Evolutionary conservation across 1,140 invertebrate genomes (phyloP), one percentile per base, ranked within the genome.

Genomic region (Brachionus plicatilis): DNA sequence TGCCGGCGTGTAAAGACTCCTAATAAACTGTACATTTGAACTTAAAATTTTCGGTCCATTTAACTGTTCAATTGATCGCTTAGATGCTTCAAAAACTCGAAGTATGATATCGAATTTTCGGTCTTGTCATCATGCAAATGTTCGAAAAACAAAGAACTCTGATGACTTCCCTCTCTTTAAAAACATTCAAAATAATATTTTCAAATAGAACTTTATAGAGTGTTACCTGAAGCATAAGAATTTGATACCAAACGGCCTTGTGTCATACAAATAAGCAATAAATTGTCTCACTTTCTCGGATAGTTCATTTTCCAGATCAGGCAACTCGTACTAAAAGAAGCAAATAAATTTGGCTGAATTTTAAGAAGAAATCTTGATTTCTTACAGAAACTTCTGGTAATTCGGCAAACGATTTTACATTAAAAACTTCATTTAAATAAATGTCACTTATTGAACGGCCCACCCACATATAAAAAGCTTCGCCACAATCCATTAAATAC

Each of bases 61-160:
- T 72, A 72, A 17, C 43, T 83, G 9, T 41, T 53, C 43, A 83
- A 29, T 68, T 83, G 82, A 47, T 83, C 82, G n/a, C 41, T 68
- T 37, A 83, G n/a, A 41, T 83, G 53, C 29, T 29, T 96, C 88
- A 99, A 92, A 91, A 99, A 99, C 92, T 99, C 97, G 90, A 96
- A 95, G 90, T 99, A 99, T 86, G 95, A 96, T 89, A 97, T 93
- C 68, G 95, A 93, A 85, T 93, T 94, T 90, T 99, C 96, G 85
- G 94, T 93, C 87, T 96, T 92, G 90, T 99, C 97, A 90, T 99
- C 97, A 29, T 98, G 92, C 86, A 99, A 91, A 86, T 93, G 93
- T 86, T 97, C 94, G 27, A 95, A 93, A 90, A 99, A 98, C 84
- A 93, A 88, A 53, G 92, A 91, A 85, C 94, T 92, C 68, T 93